Base-by-base conservation (phyloP, 2,888 invertebrate species). In the Operophtera brumata region DNA sequence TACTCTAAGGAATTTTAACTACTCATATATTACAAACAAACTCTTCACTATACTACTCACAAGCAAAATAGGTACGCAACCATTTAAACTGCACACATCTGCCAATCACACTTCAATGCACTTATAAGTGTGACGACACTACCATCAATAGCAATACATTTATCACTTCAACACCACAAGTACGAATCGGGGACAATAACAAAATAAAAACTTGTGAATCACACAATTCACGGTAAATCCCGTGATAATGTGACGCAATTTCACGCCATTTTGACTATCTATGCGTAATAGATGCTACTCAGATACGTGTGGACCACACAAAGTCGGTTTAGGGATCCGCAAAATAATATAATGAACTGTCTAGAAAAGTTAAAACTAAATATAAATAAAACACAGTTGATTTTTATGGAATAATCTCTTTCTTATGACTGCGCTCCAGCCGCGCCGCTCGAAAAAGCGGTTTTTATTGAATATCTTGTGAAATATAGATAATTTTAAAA, bases 281-380 rank as follows among this genome's bases (percentile, higher is more conserved):
- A 64, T 64, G 55, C 75, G 79, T 77, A 71, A 66, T 66, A 67
- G 61, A 69, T 56, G 81, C 85, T 85, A 82, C 85, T 74, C 70
- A 57, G 71, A 71, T 80, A 80, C 80, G 77, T 79, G 77, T 70
- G 70, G 86, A 84, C 86, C 87, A 85, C 87, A 86, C 87, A 80
- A 48, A 66, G 64, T 57, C 35, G 28, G 26, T 35, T 59, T 59
- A 53, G 62, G 49, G 62, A 25, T 52, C 59, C 40, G 14, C 42
- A 14, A 0, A 37, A 14, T 26, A 13, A 14, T 34, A 28, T 11
- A 4, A 12, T 11, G 12, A 11, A 1, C 2, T 1, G 4, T 11
- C 45, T 3, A 30, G 2, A 30, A 30, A 30, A 30, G 10, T 30
- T 9, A 6, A 8, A 0, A 10, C 9, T 8, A 8, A 30, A 8